Base-by-base conservation (phyloP, 2,113 vertebrate species). In the Varanus komodoensis region DNA sequence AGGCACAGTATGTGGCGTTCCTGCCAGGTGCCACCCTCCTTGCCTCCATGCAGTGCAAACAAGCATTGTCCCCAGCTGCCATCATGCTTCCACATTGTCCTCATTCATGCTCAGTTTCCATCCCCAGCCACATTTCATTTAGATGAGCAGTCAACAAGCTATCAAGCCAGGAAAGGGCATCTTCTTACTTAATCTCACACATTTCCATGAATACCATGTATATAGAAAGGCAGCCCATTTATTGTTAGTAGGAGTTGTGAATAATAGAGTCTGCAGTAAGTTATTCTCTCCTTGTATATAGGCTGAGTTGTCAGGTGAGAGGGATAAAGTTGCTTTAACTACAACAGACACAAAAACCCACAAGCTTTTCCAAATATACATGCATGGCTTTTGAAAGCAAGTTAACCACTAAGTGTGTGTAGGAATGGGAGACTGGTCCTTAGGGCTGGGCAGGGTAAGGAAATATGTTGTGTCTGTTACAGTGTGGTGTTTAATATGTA, bases 291-390 rank as follows among this genome's bases (percentile, higher is more conserved):
- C 94, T 96, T 93, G 91, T 2, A 86, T 95, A 95, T 96, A 95
- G 92, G 96, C 87, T 89, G 94, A 95, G 94, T 92, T 96, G 96
- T 97, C 94, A 94, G 96, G 95, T 96, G 96, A 6, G n/a, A 8
- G n/a, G 6, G 17, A 78, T 29, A 77, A 17, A 27, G 48, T 69
- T 78, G 73, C 32, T 34, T 34, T 74, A 34, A 34, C 14, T 74
- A 34, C 12, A 74, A 74, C 32, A 74, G 34, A 34, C 73, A n/a
- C 29, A 81, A 6, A n/a, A 32, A 29, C 6, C 48, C 17, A 9
- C 11, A 21, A 64, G 61, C 61, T 19, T 64, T 64, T 64, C 68
- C 15, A 50, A 50, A 19, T 69, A 50, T 19, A 9, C 29, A 82
- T 15, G 57, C 15, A 82, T n/a, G 32, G 14, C 29, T n/a, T 34